Percentiles rank a stretch among this genome's conserved stretches.
Evolutionary conservation across 1,140 invertebrate genomes (phyloP).

Genomic region (Lucilia sericata): DNA sequence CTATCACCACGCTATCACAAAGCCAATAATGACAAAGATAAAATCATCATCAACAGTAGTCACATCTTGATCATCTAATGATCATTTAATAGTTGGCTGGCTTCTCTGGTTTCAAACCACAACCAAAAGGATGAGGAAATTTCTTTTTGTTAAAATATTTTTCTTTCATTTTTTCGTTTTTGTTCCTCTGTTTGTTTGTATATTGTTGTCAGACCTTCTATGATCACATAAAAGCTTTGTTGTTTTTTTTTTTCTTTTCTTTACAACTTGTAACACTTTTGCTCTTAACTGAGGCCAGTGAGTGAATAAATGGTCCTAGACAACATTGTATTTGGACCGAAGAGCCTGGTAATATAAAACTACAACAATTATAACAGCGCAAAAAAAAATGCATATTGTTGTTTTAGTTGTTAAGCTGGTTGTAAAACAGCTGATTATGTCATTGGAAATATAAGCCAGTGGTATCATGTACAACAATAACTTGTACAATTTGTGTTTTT

Average conservation of each 20-base stretch:
- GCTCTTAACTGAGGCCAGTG: neutral
- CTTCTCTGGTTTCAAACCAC: neutral
- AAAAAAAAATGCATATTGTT: too few relatives aligned
- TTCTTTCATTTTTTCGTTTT: neutral
- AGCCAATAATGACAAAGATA: neutral
- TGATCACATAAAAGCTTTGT: neutral
- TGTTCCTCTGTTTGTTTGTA: neutral
- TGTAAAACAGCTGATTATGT: conserved; percentile 27
- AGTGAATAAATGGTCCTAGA: too few relatives aligned
- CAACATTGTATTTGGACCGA: too few relatives aligned
- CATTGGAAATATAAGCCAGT: conserved; percentile 25
- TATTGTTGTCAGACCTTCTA: neutral
- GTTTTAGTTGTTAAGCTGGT: neutral
- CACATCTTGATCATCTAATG: neutral
- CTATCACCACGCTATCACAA: neutral
- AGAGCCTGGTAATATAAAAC: too few relatives aligned
- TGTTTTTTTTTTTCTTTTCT: neutral
- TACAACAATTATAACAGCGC: too few relatives aligned
- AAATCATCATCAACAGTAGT: neutral
- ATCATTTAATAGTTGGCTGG: neutral
- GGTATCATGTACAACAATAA: neutral
- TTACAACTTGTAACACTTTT: neutral
- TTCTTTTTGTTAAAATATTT: neutral
- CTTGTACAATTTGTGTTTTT: neutral
- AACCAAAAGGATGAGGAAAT: conserved; percentile 1